Percentiles rank a stretch among this genome's conserved stretches.
phyloP scores from a whole-genome alignment of 2,888 invertebrate genomes.

The Archaeoteleia sp. region DNA sequence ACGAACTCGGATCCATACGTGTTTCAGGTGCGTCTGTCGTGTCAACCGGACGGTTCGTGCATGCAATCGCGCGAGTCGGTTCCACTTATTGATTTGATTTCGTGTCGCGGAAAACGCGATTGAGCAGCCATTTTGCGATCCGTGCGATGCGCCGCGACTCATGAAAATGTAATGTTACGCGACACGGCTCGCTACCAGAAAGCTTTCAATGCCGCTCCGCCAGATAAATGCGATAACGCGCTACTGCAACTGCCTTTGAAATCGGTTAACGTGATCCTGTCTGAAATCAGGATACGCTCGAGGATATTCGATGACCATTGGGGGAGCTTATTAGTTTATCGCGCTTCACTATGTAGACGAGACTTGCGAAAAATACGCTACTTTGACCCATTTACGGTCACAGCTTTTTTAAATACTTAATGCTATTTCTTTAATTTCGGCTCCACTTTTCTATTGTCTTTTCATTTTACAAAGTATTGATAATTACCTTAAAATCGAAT shows the following conservation, averaged over 20 bases:
- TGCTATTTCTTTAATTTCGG: too few relatives aligned
- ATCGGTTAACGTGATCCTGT: slow-evolving; percentile 21
- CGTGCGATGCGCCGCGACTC: slow-evolving; percentile 14
- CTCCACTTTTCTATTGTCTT: too few relatives aligned
- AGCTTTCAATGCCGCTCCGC: slow-evolving; percentile 24
- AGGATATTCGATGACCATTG: slow-evolving; percentile 17
- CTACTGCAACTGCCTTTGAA: slow-evolving; percentile 24
- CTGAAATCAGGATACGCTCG: slow-evolving; percentile 5
- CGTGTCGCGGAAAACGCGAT: slow-evolving; percentile 35
- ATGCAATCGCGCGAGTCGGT: slow-evolving; percentile 40
- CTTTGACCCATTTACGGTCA: too few relatives aligned
- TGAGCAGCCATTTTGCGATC: slow-evolving; percentile 22
- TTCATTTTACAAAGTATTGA: too few relatives aligned
- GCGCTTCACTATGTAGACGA: slow-evolving; percentile 15
- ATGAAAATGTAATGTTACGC: slow-evolving; percentile 48
- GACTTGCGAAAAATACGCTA: slow-evolving; percentile 17
- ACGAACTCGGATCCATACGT: slow-evolving; percentile 38
- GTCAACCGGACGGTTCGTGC: slow-evolving; percentile 42
- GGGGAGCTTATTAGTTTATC: slow-evolving; percentile 29
- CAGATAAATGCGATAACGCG: slow-evolving; percentile 15
- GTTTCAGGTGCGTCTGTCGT: slow-evolving; percentile 45
- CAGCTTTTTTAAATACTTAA: too few relatives aligned
- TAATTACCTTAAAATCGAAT: too few relatives aligned
- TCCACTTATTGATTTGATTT: slow-evolving; percentile 51
- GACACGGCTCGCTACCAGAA: slow-evolving; percentile 21